A percentile compares a stretch with the other conserved stretches of the same genome.
Conservation (phyloP, 2,113 vertebrate genomes). For the Scartelaos histophorus region DNA sequence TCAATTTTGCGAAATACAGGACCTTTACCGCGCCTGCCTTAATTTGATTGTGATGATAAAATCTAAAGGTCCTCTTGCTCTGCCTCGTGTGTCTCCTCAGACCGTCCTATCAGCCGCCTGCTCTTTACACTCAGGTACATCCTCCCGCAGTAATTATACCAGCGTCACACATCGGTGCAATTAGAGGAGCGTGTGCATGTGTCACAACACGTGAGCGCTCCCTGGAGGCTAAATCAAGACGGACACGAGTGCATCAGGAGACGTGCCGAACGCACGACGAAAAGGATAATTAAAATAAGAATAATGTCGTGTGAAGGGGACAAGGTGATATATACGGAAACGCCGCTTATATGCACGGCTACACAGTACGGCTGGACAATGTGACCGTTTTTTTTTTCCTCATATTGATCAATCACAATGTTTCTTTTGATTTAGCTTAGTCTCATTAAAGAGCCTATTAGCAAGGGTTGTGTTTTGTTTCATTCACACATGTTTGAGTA, state of each 20-base stretch:
- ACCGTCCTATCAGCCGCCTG: not conserved
- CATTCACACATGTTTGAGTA: too few relatives aligned
- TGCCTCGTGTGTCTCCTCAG: not conserved
- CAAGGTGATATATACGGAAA: too few relatives aligned
- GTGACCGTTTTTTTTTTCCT: too few relatives aligned
- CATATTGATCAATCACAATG: too few relatives aligned
- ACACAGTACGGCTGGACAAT: too few relatives aligned
- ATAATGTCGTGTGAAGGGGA: not conserved
- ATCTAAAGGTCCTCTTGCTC: not conserved
- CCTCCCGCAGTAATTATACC: not conserved
- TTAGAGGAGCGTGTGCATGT: not conserved
- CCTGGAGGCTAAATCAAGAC: not conserved
- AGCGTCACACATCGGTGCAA: not conserved
- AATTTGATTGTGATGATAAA: not conserved
- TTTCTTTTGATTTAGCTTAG: too few relatives aligned
- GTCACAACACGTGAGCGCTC: slow-evolving; percentile 3
- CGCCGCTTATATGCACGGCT: not conserved
- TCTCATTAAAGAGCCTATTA: too few relatives aligned
- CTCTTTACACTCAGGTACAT: not conserved
- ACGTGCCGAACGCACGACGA: not conserved
- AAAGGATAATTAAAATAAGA: not conserved
- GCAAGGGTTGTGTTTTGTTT: too few relatives aligned
- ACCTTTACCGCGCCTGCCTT: too few relatives aligned
- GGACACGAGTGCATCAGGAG: not conserved
- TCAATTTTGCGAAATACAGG: too few relatives aligned